A percentile compares a stretch with the other conserved stretches of the same genome.
Conservation (phyloP, 2,888 invertebrate species). For the Dicroscelio sp. region DNA sequence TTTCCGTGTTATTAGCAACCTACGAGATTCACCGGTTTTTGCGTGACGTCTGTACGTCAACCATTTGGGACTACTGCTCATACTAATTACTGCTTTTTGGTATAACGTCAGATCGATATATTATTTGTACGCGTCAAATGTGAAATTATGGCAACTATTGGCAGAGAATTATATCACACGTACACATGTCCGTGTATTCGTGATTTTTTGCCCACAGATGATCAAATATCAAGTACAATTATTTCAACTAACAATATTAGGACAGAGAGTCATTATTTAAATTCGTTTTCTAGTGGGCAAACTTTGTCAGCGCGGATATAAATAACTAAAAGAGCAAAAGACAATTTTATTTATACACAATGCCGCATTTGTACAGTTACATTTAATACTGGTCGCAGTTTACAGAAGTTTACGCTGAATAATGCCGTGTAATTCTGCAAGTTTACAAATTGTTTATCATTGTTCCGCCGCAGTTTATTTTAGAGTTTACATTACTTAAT, state of each 20-base stretch:
- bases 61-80: conserved; percentile 24
- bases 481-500: conserved; percentile 47
- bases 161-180: background rate
- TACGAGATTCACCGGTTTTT: conserved; percentile 1
- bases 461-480: conserved; percentile 38
- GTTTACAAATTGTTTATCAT: conserved; percentile 61
- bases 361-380: background rate
- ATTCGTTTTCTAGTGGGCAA: background rate
- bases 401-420: conserved; percentile 47
- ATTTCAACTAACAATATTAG: too few species aligned
- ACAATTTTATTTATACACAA: background rate
- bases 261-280: too few species aligned
- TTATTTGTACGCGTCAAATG: conserved; percentile 1
- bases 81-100: conserved; percentile 44
- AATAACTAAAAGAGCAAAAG: conserved; percentile 1
- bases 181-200: too few species aligned
- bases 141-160: conserved; percentile 31
- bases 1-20: too few species aligned
- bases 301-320: background rate
- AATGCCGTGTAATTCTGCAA: conserved; percentile 38
- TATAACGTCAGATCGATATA: conserved; percentile 15
- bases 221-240: too few species aligned
- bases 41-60: conserved; percentile 4
- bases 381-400: conserved; percentile 22
- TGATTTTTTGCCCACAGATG: too few species aligned